Evolutionary conservation across 2,113 vertebrate species (phyloP), one percentile per base, ranked within the genome.

Genomic region (Oryzias javanicus): DNA sequence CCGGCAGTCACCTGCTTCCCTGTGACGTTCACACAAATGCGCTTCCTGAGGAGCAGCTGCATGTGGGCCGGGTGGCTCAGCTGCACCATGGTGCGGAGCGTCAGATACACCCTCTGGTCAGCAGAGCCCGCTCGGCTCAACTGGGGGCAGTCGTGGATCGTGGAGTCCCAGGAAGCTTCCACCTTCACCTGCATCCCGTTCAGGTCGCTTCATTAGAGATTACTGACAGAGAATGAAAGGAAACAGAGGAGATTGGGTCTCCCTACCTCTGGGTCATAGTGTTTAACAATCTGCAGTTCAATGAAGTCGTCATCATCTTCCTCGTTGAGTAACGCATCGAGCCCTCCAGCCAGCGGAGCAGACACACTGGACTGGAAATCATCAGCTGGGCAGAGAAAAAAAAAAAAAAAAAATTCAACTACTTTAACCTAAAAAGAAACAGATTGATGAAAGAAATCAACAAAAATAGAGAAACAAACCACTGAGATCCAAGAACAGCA

Each of bases 141-240:
- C 89, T 95, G 94, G 2, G 92, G 73, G 24, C 93, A 95, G 55
- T 89, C 87, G 17, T 98, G 96, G 51, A 98, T 94, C 0, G 94
- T 96, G 0, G 94, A 95, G 83, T 98, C 96, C 96, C 96, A 98
- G 0, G 96, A 98, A 41, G 94, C 94, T 84, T 97, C 96, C 14
- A 91, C 94, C 74, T 92, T 96, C 47, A 93, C 94, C 96, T 98
- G 88, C 3, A 53, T 5, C 24, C 14, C 47, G 51, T 52, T 20
- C 18, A 66, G 8, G 27, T 8, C 8, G 13, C 0, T 25, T 0
- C 47, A 15, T 59, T 52, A 6, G 18, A 29, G 42, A 18, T 24
- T 18, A 10, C 13, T 20, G 19, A 14, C 18, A 8, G 53, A 42
- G 54, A 2, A 1, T 4, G 35, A 13, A n/a, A 17, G 45, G 17